Base-by-base conservation (phyloP, 2,113 vertebrate genomes). In the Sceloporus undulatus region DNA sequence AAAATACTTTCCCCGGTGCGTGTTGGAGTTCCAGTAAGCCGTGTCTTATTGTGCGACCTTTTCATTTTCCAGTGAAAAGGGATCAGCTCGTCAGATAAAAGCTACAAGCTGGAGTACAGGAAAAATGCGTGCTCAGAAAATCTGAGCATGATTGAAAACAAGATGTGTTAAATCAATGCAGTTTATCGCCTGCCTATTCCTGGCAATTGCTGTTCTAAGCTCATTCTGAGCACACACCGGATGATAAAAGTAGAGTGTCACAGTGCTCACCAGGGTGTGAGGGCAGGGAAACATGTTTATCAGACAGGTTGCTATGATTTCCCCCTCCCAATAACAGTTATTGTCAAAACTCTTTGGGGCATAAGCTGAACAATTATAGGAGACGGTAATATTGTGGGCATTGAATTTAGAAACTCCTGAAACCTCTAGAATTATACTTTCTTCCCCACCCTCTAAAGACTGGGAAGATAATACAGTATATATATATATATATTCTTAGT, bases 141-240 rank as follows among this genome's bases (percentile, higher is more conserved):
- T 97, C 97, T 95, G 95, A 97, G 97, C 97, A 97, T 97, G 97
- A 97, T 97, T 97, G 97, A 97, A 97, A 98, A 97, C 97, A 97
- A 97, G 97, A 97, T 97, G 97, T 97, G 97, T 97, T 98, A 98
- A 97, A 98, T 98, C 97, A 98, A 97, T 98, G 97, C 96, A 94
- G 96, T 98, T 98, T 97, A 97, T 97, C 97, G 96, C 97, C 97
- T 97, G 97, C 97, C 97, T 97, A 96, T 97, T 97, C 96, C 96
- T 91, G 87, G 97, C 97, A 97, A 97, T 97, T 97, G 97, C 97
- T 97, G 96, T 95, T 96, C 97, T 97, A 97, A 97, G 96, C 96
- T 97, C 96, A 97, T 97, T 98, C 96, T 94, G 97, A 97, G 96
- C 97, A 97, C 97, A 97, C 95, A 90, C 96, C 81, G 90, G 97